Conservation (phyloP, 2,113 vertebrate species). For the Chitala chitala region DNA sequence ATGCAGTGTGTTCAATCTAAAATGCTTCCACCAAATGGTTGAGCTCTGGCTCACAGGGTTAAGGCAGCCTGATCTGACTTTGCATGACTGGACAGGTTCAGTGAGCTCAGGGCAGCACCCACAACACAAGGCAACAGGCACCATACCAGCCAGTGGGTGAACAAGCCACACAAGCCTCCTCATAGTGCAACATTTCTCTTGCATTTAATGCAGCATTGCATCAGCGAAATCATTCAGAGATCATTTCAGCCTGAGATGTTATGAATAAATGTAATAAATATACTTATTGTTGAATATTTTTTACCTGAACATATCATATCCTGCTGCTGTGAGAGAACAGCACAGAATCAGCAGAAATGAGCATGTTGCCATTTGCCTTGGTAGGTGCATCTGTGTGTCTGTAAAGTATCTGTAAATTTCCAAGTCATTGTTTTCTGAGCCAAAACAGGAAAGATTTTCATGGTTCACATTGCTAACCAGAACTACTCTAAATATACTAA, state of each 20-base stretch:
- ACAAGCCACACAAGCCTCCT: background rate
- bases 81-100: background rate
- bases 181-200: too few relatives aligned
- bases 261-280: background rate
- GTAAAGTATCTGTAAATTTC: background rate
- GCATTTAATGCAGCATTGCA: too few relatives aligned
- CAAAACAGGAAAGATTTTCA: constrained; percentile 2
- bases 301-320: constrained; percentile 8
- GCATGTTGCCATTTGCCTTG: background rate
- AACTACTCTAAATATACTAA: too few relatives aligned
- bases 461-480: background rate
- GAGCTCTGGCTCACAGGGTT: too few relatives aligned
- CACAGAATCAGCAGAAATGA: background rate
- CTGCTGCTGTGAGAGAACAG: background rate
- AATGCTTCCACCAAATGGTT: too few relatives aligned
- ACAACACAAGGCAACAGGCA: too few relatives aligned
- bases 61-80: background rate
- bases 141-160: background rate
- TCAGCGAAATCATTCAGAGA: too few relatives aligned
- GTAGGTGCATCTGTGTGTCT: too few relatives aligned
- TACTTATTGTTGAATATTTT: background rate
- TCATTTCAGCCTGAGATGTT: too few relatives aligned
- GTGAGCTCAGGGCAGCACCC: background rate
- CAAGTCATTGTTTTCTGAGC: background rate
- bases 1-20: too few relatives aligned